Evolutionary conservation across 2,113 vertebrate genomes (phyloP), one percentile per base, ranked within the genome.

Genomic region (Corvus hawaiiensis): DNA sequence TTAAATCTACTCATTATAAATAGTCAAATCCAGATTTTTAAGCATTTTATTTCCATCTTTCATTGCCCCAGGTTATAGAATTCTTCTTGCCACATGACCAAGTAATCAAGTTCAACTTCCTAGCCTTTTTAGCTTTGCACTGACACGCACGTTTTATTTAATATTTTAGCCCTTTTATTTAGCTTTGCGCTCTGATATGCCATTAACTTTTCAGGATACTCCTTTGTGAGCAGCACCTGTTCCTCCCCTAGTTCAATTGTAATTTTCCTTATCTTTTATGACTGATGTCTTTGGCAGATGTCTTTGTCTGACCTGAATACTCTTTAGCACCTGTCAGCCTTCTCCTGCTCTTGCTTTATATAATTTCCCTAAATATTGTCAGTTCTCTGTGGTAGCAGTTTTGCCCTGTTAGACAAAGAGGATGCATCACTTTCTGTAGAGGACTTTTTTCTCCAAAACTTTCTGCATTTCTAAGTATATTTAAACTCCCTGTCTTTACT

Each of bases 291-390:
- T 94, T 96, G 94, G 54, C 86, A 97, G 96, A 94, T 93, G 75
- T 91, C 96, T 96, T 96, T 96, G 93, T 95, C 83, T 97, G 96
- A 95, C 95, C 95, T 88, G 81, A 96, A 90, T 84, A 69, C 79
- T 66, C 81, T 84, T 91, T 59, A 96, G 58, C 78, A 93, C 72
- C 90, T 88, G 86, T 80, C 93, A 95, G 64, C n/a, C 58, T 93
- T 76, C 74, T 92, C 48, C 54, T 3, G 7, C 15, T 92, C n/a
- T 79, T 91, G 61, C 26, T 96, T 85, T 92, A 64, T 79, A 20
- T 37, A 87, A 93, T 91, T 77, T 68, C 61, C 62, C 51, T 72
- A 85, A 88, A 78, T 23, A 56, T 39, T 85, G 27, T 62, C 68
- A 58, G 22, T 48, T 92, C 61, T 94, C 78, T 71, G 49, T 26